A percentile compares a stretch with the other conserved stretches of the same genome.
phyloP scores from a whole-genome alignment of 53 echinoderm and acorn worm species.

The Antedon mediterranea region DNA sequence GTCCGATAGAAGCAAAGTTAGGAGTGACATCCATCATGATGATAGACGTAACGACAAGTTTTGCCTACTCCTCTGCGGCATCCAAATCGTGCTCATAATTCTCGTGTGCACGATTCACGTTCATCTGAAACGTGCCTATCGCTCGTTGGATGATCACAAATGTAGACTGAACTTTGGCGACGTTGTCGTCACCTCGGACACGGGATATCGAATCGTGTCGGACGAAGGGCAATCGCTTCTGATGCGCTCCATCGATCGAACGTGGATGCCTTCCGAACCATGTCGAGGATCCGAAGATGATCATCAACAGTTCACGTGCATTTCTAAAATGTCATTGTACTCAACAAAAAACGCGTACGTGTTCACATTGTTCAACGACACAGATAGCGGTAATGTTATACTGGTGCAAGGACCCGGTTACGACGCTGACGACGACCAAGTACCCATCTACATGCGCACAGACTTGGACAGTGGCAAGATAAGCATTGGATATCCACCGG shows the following conservation, averaged over 20 bases:
- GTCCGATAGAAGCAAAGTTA: not conserved
- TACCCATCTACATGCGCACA: not conserved
- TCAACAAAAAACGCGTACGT: not conserved
- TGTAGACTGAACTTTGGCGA: not conserved
- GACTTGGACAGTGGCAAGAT: not conserved
- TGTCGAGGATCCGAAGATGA: not conserved
- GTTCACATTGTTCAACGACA: not conserved
- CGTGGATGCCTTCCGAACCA: not conserved
- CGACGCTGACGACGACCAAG: not conserved
- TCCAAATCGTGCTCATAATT: not conserved
- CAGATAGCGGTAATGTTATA: not conserved
- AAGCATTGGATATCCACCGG: not conserved
- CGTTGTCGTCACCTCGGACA: not conserved
- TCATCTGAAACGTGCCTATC: not conserved
- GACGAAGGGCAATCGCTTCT: not conserved
- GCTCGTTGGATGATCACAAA: not conserved
- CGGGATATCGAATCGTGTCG: not conserved
- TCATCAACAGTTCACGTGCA: not conserved
- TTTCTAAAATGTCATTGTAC: not conserved
- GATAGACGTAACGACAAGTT: not conserved
- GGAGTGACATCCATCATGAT: not conserved
- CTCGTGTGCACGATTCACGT: not conserved
- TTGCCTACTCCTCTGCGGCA: not conserved
- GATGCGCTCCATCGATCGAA: not conserved
- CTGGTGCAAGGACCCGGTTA: not conserved